Percentiles rank a stretch among this genome's conserved stretches.
Conservation (phyloP, 2,888 invertebrate species). For the Colletes collaris region DNA sequence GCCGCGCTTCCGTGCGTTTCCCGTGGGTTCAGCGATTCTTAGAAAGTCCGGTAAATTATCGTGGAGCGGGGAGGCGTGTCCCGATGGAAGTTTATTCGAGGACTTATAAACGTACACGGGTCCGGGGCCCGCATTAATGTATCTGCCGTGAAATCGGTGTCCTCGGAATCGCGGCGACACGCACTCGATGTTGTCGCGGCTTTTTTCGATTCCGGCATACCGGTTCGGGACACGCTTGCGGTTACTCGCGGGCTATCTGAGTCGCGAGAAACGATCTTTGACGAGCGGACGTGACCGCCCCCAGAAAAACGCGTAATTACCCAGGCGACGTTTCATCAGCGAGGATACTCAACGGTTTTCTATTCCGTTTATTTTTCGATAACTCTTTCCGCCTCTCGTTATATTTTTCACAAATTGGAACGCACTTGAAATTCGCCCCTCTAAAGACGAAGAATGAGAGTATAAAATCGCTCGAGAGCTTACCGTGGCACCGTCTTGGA, state of each 20-base stretch:
- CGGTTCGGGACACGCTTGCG: constrained; percentile 61
- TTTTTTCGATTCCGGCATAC: constrained; percentile 62
- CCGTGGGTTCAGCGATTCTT: constrained; percentile 10
- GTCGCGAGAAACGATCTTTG: constrained; percentile 53
- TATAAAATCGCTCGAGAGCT: constrained; percentile 30
- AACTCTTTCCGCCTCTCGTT: too few relatives aligned
- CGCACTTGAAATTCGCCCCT: too few relatives aligned
- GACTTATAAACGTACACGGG: constrained; percentile 63
- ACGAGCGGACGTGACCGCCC: constrained; percentile 31
- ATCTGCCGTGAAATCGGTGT: constrained; percentile 79
- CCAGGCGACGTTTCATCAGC: background rate
- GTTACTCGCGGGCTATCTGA: constrained; percentile 51
- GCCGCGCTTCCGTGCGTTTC: constrained; percentile 7
- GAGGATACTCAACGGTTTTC: too few relatives aligned
- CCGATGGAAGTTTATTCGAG: constrained; percentile 69
- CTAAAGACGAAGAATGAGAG: too few relatives aligned
- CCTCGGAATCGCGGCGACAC: constrained; percentile 76
- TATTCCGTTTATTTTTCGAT: too few relatives aligned
- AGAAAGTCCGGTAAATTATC: constrained; percentile 61
- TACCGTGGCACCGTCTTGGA: constrained; percentile 28
- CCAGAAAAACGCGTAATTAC: constrained; percentile 54
- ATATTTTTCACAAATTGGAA: too few relatives aligned
- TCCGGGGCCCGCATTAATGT: constrained; percentile 76
- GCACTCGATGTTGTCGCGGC: constrained; percentile 73
- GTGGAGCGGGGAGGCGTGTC: constrained; percentile 43